phyloP scores from a whole-genome alignment of 2,113 vertebrate species.

The Ornithorhynchus anatinus region DNA sequence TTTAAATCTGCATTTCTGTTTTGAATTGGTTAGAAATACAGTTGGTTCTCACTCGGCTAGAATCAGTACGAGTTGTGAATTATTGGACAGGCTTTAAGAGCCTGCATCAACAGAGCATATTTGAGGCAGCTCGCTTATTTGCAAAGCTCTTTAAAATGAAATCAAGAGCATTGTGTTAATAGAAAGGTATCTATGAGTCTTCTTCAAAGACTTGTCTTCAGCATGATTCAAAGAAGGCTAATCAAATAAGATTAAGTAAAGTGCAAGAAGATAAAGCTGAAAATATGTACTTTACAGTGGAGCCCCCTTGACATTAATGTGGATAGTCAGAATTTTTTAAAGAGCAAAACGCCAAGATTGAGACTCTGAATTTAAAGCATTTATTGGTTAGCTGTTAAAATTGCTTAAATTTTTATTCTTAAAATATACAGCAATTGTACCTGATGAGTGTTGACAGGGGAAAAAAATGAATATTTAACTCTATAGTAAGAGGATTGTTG shows the following conservation, averaged over 20 bases:
- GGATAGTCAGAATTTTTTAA: background rate
- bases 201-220: constrained; percentile 1
- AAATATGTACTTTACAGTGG: background rate
- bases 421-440: constrained; percentile 6
- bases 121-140: background rate
- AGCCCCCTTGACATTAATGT: constrained; percentile 22
- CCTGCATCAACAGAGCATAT: background rate
- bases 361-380: constrained; percentile 19
- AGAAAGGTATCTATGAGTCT: background rate
- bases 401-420: constrained; percentile 22
- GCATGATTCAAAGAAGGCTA: constrained; percentile 6
- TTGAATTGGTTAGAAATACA: background rate
- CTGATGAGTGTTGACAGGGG: constrained; percentile 22
- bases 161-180: background rate
- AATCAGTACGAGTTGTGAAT: background rate
- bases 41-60: fast-evolving
- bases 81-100: background rate
- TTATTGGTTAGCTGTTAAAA: constrained; percentile 36
- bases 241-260: constrained; percentile 2
- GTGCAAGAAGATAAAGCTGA: background rate
- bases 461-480: constrained; percentile 31
- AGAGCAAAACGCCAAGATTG: background rate
- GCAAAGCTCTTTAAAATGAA: background rate
- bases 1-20: background rate
- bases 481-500: constrained; percentile 61